A percentile compares a stretch with the other conserved stretches of the same genome.
These are phyloP conservation scores for Apodemus speciosus DNA, from an alignment of 2,113 vertebrate genomes.

Conservation along the genomic window DNA sequence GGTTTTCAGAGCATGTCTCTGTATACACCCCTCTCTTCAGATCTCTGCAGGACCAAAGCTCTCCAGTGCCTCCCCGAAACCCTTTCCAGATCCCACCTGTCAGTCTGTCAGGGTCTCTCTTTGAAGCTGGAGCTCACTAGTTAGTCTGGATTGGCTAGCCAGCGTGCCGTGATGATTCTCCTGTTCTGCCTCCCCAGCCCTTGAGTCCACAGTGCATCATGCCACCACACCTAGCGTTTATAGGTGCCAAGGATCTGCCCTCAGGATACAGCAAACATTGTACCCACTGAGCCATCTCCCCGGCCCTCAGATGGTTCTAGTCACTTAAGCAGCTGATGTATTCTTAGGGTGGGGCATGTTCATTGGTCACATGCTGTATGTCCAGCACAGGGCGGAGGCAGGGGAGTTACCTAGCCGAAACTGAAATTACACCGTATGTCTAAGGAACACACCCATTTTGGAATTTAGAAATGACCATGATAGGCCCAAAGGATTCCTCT, in stretches of 20 bases:
- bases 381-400: background rate
- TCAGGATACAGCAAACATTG: background rate
- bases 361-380: background rate
- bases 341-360: background rate
- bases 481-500: constrained; percentile 94
- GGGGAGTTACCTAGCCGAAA: background rate
- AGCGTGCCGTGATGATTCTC: background rate
- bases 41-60: background rate
- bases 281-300: background rate
- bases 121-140: background rate
- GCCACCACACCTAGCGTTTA: background rate
- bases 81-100: background rate
- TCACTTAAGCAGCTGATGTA: background rate
- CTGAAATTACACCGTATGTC: background rate
- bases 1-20: background rate
- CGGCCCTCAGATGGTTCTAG: background rate
- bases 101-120: background rate
- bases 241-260: background rate
- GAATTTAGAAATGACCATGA: constrained; percentile 99
- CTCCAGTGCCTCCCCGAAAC: background rate
- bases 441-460: constrained; percentile 90
- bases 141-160: background rate
- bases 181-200: background rate
- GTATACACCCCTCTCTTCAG: background rate
- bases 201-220: no score